Percentiles rank a stretch among this genome's conserved stretches.
Conservation (phyloP, 2,113 vertebrate species). For the Petromus typicus region DNA sequence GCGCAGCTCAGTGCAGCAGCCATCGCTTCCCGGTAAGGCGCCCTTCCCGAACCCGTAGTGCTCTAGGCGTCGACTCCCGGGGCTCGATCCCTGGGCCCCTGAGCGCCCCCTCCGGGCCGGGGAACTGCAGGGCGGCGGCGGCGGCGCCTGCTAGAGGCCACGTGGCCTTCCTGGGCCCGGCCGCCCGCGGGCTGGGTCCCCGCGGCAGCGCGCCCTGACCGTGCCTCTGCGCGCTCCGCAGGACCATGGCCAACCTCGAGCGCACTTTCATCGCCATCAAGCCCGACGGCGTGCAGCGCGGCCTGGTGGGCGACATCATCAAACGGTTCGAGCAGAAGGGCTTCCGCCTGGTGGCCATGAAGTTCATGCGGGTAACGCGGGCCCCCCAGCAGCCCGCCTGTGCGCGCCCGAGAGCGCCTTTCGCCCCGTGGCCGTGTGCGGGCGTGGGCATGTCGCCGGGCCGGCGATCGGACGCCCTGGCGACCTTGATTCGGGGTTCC, state of each 20-base stretch:
- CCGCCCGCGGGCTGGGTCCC: background rate
- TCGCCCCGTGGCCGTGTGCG: background rate
- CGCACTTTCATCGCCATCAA: constrained; percentile 90
- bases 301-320: constrained; percentile 92
- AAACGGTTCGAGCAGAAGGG: constrained; percentile 94
- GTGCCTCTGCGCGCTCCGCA: background rate
- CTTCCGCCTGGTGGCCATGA: constrained; percentile 92
- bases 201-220: background rate
- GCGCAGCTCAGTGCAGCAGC: rapidly evolving
- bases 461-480: constrained; percentile 14
- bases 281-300: constrained; percentile 93
- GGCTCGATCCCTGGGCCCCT: too few relatives aligned
- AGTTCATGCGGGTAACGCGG: constrained; percentile 87
- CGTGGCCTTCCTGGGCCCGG: background rate
- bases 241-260: constrained; percentile 77
- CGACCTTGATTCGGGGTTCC: constrained; percentile 14
- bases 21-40: background rate
- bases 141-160: background rate
- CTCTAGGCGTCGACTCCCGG: background rate
- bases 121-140: background rate
- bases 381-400: background rate
- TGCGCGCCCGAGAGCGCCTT: background rate
- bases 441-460: background rate
- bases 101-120: background rate
- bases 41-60: background rate